These are phyloP conservation scores for Cyprinella venusta DNA, from an alignment of 2,797 vertebrate genomes.

Conservation along the genomic window DNA sequence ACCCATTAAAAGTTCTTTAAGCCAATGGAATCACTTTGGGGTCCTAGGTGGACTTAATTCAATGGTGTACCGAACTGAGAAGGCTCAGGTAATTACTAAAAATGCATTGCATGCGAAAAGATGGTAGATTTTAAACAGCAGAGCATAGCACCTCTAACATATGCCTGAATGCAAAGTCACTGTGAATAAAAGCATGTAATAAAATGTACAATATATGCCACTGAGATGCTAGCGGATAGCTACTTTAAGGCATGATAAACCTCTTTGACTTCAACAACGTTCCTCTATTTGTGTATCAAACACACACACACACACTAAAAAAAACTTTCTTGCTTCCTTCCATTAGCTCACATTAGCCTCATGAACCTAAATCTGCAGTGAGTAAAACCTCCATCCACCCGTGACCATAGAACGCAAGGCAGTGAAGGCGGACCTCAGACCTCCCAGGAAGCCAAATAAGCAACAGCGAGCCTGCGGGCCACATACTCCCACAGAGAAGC, in stretches of 20 bases:
- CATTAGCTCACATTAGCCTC: constrained; percentile 52
- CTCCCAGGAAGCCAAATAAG: constrained; percentile 45
- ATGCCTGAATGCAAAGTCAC: background rate
- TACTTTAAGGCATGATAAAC: background rate
- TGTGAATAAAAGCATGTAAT: background rate
- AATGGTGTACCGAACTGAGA: background rate
- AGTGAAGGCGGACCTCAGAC: constrained; percentile 31
- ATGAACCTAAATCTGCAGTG: constrained; percentile 34
- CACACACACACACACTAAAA: constrained; percentile 29
- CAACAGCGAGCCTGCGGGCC: constrained; percentile 39
- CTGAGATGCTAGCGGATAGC: background rate
- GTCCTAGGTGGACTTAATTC: background rate
- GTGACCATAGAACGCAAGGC: constrained; percentile 21
- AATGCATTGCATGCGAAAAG: background rate
- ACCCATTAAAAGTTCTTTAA: background rate
- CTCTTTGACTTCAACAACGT: background rate
- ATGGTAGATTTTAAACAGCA: background rate
- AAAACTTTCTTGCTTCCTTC: constrained; percentile 35
- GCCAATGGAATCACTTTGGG: background rate
- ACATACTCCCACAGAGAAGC: constrained; percentile 34
- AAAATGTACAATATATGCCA: background rate
- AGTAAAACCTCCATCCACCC: constrained; percentile 49
- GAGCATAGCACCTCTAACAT: background rate
- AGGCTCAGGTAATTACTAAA: background rate
- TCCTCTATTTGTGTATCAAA: background rate